Base-by-base conservation (phyloP, 1,140 invertebrate genomes). In the Catajapyx aquilonaris region DNA sequence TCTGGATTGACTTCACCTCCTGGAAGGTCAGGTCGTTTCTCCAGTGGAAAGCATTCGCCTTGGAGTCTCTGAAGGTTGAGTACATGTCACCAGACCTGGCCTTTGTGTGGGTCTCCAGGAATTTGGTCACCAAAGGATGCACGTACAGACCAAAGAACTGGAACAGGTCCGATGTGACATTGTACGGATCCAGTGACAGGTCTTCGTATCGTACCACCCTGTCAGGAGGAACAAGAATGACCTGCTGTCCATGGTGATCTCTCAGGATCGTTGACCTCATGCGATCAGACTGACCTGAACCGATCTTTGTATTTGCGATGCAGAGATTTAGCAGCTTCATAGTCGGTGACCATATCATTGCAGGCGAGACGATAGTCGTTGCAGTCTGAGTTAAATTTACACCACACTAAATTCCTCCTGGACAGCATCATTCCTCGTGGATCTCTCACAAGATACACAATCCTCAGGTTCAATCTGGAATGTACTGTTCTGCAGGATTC, bases 1-100 rank as follows among this genome's bases (percentile, higher is more conserved):
- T 57, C 58, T 79, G 66, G 32, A 71, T 69, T 20, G 43, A 49
- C 47, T 52, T 66, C 45, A 77, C 71, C 41, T 65, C 59, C n/a
- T 67, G 61, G 17, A 43, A 43, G 9, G 38, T 38, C 31, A 51
- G 46, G 19, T 52, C 43, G 13, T 49, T 42, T 38, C 39, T 48
- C 53, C 53, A 55, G 13, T 48, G 44, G 25, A 46, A 51, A 5
- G 52, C 46, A 16, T 45, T 44, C 2, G 41, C 40, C 38, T 48
- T 52, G 1, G 53, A 49, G 40, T 53, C 45, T 19, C 52, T 38
- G 10, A 41, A 41, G 1, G 51, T 55, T 25, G 48, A 49, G 30
- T 44, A 52, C 7, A 50, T 46, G n/a, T 44, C 46, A 7, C 48
- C 48, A 11, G 40, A 40, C 31, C 51, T 41, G 4, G 30, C 37